Evolutionary conservation across 2,113 vertebrate species (phyloP), one percentile per base, ranked within the genome.

Genomic region (Oenanthe melanoleuca): DNA sequence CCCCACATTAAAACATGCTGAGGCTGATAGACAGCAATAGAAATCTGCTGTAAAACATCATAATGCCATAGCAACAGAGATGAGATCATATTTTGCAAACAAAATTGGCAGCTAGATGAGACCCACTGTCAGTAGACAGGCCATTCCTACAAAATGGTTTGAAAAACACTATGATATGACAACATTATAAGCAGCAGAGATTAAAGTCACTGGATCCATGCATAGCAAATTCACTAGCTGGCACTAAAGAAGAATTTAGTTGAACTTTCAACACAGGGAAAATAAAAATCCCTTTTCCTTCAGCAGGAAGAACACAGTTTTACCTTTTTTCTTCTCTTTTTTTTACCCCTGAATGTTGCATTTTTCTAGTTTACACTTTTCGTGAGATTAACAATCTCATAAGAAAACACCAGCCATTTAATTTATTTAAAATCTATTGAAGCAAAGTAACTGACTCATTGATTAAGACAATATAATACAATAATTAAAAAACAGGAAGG

Each of bases 361-460:
- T 37, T 91, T 80, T 86, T 45, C 44, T 52, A 16, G 6, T 11
- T 69, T 40, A 15, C 7, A 2, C 7, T 34, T 63, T 47, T 49
- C n/a, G 17, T 40, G 15, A 2, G 2, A 4, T 53, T 60, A 71
- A 73, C 45, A 95, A 88, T 59, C 17, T 79, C 26, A 64, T 33
- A 57, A 86, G 22, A 93, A 89, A 9, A 29, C 53, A 72, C 6
- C 19, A 85, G 6, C 47, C 29, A 63, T 33, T 78, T 20, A 29
- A 88, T 79, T 87, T 75, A 60, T 89, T 94, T 60, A 75, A 89
- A 95, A 95, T 86, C 25, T 88, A 52, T 89, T 94, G 82, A 93
- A 71, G 34, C 8, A 72, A 85, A 96, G 61, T 83, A 95, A 93
- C 56, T 80, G 14, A 45, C 9, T 49, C 17, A 93, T 85, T 86